These are phyloP conservation scores for Watsonalla cultraria DNA, from an alignment of 2,888 invertebrate species.

Conservation along the genomic window DNA sequence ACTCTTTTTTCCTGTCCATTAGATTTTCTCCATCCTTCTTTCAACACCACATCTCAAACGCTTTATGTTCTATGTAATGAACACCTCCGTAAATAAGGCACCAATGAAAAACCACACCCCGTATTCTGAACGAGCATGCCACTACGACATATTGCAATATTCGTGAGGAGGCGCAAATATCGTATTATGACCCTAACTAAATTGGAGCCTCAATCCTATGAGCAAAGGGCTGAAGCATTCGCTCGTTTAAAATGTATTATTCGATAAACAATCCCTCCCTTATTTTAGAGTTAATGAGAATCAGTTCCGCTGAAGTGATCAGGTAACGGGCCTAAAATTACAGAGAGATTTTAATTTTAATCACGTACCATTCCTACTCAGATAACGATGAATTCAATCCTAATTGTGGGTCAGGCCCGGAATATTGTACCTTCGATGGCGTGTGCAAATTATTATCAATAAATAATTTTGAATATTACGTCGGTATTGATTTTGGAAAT, in stretches of 20 bases:
- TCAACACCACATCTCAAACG: too few relatives aligned
- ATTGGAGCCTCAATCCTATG: constrained; percentile 33
- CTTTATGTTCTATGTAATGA: too few relatives aligned
- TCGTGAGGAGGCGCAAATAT: constrained; percentile 40
- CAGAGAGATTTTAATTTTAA: neutral
- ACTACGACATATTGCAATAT: constrained; percentile 45
- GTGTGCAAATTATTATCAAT: neutral
- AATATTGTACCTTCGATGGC: neutral
- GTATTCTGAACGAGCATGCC: constrained; percentile 31
- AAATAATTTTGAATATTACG: neutral
- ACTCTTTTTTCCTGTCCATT: too few relatives aligned
- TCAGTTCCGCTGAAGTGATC: constrained; percentile 23
- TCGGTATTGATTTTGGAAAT: too few relatives aligned
- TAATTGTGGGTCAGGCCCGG: neutral
- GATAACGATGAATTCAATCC: constrained; percentile 2
- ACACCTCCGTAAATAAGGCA: too few relatives aligned
- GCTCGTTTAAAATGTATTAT: constrained; percentile 21
- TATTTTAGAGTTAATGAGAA: constrained; percentile 34
- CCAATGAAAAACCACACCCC: too few relatives aligned
- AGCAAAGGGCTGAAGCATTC: constrained; percentile 26
- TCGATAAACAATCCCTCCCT: constrained; percentile 25
- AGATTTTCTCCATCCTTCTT: too few relatives aligned
- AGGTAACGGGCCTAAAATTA: neutral
- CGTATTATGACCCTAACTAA: constrained; percentile 28
- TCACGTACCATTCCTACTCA: neutral